These are phyloP conservation scores for Drosophila sproati DNA, from an alignment of 1,140 invertebrate genomes.

Conservation along the genomic window DNA sequence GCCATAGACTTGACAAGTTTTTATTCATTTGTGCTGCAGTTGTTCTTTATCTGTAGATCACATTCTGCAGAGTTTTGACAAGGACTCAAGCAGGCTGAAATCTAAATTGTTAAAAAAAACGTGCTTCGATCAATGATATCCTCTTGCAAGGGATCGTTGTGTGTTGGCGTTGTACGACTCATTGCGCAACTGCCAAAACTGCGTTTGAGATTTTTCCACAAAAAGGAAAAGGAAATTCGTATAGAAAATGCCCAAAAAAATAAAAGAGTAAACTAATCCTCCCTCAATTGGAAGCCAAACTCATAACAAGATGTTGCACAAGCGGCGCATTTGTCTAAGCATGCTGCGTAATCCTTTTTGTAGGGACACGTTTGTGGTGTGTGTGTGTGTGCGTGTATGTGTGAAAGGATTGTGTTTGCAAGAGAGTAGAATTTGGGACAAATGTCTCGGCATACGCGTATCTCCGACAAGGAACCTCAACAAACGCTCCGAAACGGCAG, in stretches of 20 bases:
- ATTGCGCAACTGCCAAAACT: slow-evolving; percentile 80
- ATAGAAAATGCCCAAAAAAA: slow-evolving; percentile 56
- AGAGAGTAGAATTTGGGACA: slow-evolving; percentile 64
- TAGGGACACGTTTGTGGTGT: slow-evolving; percentile 72
- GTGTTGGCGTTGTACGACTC: slow-evolving; percentile 71
- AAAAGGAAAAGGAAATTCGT: slow-evolving; percentile 49
- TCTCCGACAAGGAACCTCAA: slow-evolving; percentile 72
- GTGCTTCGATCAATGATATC: slow-evolving; percentile 68
- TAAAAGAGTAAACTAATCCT: slow-evolving; percentile 70
- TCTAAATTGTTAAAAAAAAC: slow-evolving; percentile 24
- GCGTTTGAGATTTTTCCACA: slow-evolving; percentile 60
- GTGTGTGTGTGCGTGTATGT: slow-evolving; percentile 48
- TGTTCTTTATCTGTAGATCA: background rate
- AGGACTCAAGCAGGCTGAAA: slow-evolving; percentile 57
- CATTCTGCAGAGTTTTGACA: slow-evolving; percentile 10
- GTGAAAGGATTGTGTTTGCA: slow-evolving; percentile 71
- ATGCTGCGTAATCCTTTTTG: slow-evolving; percentile 82
- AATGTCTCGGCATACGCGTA: slow-evolving; percentile 66
- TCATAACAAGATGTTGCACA: slow-evolving; percentile 70
- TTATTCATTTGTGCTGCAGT: background rate
- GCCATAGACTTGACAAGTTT: background rate
- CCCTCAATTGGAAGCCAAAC: slow-evolving; percentile 65
- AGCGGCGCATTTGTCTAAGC: slow-evolving; percentile 65
- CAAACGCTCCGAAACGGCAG: slow-evolving; percentile 50
- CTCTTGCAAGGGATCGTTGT: slow-evolving; percentile 46